Evolutionary conservation across 1,140 invertebrate species (phyloP).

Genomic region (Neodiprion lecontei): DNA sequence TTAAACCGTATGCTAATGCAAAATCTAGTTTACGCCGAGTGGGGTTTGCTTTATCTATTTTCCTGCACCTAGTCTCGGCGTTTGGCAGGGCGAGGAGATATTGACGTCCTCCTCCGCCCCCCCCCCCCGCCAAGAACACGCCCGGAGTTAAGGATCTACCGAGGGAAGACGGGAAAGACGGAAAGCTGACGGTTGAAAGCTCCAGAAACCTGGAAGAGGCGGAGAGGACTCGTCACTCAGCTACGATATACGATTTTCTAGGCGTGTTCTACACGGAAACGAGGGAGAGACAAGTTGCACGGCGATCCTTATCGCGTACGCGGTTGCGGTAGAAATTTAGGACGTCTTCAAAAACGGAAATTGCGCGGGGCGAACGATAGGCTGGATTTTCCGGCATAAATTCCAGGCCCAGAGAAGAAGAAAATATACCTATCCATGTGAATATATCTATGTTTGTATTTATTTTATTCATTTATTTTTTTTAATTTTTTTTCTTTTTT

Average conservation of each 20-base stretch:
- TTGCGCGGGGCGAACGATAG: background rate
- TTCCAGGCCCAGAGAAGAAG: background rate
- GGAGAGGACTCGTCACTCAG: background rate
- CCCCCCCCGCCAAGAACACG: too few relatives aligned
- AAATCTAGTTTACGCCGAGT: conserved; percentile 7
- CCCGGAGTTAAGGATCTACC: too few relatives aligned
- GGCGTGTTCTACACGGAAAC: background rate
- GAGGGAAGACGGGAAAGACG: too few relatives aligned
- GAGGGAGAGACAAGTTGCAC: background rate
- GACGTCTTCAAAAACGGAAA: background rate
- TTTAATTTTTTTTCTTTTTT: too few relatives aligned
- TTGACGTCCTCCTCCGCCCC: too few relatives aligned
- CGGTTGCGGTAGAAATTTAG: background rate
- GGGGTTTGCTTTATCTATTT: conserved; percentile 5
- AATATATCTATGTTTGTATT: too few relatives aligned
- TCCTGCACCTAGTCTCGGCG: background rate
- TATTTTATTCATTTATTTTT: too few relatives aligned
- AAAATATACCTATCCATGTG: too few relatives aligned
- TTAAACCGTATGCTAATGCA: background rate
- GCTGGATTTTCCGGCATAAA: background rate
- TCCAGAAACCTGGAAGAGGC: background rate
- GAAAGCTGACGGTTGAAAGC: too few relatives aligned
- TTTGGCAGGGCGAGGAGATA: too few relatives aligned
- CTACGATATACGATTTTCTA: background rate
- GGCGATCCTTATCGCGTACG: background rate